These are phyloP conservation scores for Styela clava DNA, from an alignment of 23 tunicate species.

Conservation along the genomic window DNA sequence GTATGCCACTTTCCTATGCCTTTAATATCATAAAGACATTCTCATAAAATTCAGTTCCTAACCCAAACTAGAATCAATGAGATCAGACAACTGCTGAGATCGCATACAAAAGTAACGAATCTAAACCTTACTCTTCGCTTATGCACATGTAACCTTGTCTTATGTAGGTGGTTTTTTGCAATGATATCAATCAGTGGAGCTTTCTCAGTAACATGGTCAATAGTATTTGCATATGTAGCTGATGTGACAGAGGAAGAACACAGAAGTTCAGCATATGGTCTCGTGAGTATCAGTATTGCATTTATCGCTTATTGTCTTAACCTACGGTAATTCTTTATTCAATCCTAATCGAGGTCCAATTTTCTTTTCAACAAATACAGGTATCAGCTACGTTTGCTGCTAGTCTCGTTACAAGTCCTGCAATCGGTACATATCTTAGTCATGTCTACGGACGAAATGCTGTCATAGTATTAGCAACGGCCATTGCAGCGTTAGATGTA, in stretches of 20 bases:
- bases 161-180: conserved; percentile 99
- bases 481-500: conserved; percentile 76
- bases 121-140: too few species aligned
- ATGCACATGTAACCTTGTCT: too few species aligned
- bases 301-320: not conserved
- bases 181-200: conserved; percentile 80
- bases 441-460: conserved; percentile 58
- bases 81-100: too few species aligned
- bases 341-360: too few species aligned
- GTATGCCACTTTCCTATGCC: too few species aligned
- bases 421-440: conserved; percentile 74
- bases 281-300: conserved; percentile 42
- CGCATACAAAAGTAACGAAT: too few species aligned
- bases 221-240: conserved; percentile 96
- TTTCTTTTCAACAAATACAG: too few species aligned
- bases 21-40: too few species aligned
- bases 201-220: conserved; percentile 91
- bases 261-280: conserved; percentile 93
- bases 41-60: too few species aligned
- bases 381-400: conserved; percentile 99
- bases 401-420: conserved; percentile 91
- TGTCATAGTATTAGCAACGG: conserved; percentile 86
- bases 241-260: conserved; percentile 96
- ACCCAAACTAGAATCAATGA: too few species aligned
- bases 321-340: not conserved